Evolutionary conservation across 2,888 invertebrate species (phyloP).

Genomic region (Phyllotreta striolata): DNA sequence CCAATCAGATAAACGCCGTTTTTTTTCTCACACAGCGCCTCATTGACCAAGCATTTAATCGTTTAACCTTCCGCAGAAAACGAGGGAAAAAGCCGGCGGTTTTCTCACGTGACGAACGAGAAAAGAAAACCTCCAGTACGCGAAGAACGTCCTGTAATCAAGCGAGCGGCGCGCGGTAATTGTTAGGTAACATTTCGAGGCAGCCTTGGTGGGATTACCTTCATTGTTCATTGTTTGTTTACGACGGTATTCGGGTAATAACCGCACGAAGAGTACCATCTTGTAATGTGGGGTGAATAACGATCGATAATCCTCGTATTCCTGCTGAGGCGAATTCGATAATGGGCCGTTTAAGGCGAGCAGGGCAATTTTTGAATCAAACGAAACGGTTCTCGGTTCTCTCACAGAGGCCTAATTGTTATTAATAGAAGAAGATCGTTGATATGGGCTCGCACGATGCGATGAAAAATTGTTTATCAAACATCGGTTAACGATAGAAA

Average conservation of each 20-base stretch:
- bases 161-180: constrained; percentile 13
- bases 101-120: neutral
- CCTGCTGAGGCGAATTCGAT: no score
- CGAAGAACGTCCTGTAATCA: constrained; percentile 21
- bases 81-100: neutral
- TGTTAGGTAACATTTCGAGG: constrained; percentile 13
- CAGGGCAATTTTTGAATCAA: no score
- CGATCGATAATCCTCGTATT: no score
- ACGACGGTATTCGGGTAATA: neutral
- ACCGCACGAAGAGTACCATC: no score
- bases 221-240: constrained; percentile 28
- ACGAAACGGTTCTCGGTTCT: no score
- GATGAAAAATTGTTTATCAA: no score
- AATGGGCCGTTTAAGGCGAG: no score
- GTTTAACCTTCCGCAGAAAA: constrained; percentile 19
- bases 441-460: no score
- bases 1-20: neutral
- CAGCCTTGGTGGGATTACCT: constrained; percentile 22
- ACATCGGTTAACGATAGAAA: no score
- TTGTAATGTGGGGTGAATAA: no score
- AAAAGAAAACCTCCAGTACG: neutral
- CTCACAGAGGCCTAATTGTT: no score
- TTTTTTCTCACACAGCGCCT: constrained; percentile 17
- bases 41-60: constrained; percentile 23
- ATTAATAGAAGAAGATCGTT: no score